Evolutionary conservation across 2,797 vertebrate species (phyloP).

Genomic region (Argya squamiceps): DNA sequence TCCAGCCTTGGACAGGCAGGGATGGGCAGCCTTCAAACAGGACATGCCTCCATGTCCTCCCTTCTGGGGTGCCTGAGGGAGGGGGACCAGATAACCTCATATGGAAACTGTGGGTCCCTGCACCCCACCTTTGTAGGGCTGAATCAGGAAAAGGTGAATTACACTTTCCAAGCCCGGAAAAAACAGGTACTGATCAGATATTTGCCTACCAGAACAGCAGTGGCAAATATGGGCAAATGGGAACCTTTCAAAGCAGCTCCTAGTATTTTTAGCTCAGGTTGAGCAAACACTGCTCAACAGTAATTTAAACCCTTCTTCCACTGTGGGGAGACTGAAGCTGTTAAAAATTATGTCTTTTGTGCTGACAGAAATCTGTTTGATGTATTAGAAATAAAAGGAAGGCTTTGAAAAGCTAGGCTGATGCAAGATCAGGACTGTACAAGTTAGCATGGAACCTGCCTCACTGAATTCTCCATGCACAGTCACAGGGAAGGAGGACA

Average conservation of each 20-base stretch:
- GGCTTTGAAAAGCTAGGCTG: neutral
- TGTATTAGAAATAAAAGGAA: neutral
- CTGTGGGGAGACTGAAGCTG: neutral
- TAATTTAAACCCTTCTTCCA: neutral
- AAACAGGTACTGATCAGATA: slow-evolving; percentile 31
- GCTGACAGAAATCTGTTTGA: neutral
- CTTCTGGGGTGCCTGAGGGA: slow-evolving; percentile 63
- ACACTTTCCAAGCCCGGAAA: slow-evolving; percentile 16
- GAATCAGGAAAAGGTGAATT: slow-evolving; percentile 60
- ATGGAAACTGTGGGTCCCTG: slow-evolving; percentile 58
- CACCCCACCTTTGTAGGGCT: slow-evolving; percentile 53
- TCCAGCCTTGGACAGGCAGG: slow-evolving; percentile 13
- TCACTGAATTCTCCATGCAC: neutral
- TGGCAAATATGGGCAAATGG: neutral
- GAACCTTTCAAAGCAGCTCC: slow-evolving; percentile 18
- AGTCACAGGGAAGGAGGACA: neutral
- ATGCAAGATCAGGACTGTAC: neutral
- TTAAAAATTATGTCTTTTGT: neutral
- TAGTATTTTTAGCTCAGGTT: neutral
- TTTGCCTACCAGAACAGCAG: slow-evolving; percentile 33
- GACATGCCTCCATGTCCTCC: slow-evolving; percentile 43
- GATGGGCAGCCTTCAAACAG: slow-evolving; percentile 72
- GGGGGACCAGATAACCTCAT: slow-evolving; percentile 55
- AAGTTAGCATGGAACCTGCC: neutral
- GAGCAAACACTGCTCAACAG: neutral